Percentiles rank a stretch among this genome's conserved stretches.
phyloP scores from a whole-genome alignment of 1,140 invertebrate species.

The Pteromalus puparum region DNA sequence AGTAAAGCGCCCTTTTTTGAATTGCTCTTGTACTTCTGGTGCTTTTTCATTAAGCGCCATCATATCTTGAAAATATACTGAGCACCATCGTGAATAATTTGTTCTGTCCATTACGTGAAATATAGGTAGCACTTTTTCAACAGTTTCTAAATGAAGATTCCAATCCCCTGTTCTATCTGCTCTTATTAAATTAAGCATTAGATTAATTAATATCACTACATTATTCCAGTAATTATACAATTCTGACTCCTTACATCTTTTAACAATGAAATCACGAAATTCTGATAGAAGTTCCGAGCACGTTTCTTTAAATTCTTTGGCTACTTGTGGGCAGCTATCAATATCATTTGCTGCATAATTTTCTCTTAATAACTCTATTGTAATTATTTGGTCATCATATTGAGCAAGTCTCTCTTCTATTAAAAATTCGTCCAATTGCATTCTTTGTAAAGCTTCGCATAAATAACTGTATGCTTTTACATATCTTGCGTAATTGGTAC shows the following conservation, averaged over 20 bases:
- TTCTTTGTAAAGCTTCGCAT: slow-evolving; percentile 19
- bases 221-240: slow-evolving; percentile 33
- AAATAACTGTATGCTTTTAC: slow-evolving; percentile 39
- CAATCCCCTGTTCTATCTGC: slow-evolving; percentile 49
- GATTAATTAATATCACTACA: slow-evolving; percentile 17
- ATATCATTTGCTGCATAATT: not conserved
- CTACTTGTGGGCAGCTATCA: not conserved
- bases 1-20: too few species aligned
- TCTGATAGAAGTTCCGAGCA: not conserved
- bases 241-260: slow-evolving; percentile 11
- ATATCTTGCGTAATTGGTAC: slow-evolving; percentile 44
- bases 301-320: not conserved
- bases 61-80: slow-evolving; percentile 47
- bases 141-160: slow-evolving; percentile 31
- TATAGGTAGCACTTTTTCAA: slow-evolving; percentile 41
- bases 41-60: not conserved
- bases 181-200: slow-evolving; percentile 35
- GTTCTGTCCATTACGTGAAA: slow-evolving; percentile 43
- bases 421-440: slow-evolving; percentile 37
- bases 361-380: slow-evolving; percentile 8
- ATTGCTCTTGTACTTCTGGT: slow-evolving; percentile 1
- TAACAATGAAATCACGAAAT: slow-evolving; percentile 13
- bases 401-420: not conserved
- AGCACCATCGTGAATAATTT: slow-evolving; percentile 47
- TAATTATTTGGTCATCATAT: not conserved